Evolutionary conservation across 2,888 invertebrate species (phyloP).

Genomic region (Xestia ashworthii): DNA sequence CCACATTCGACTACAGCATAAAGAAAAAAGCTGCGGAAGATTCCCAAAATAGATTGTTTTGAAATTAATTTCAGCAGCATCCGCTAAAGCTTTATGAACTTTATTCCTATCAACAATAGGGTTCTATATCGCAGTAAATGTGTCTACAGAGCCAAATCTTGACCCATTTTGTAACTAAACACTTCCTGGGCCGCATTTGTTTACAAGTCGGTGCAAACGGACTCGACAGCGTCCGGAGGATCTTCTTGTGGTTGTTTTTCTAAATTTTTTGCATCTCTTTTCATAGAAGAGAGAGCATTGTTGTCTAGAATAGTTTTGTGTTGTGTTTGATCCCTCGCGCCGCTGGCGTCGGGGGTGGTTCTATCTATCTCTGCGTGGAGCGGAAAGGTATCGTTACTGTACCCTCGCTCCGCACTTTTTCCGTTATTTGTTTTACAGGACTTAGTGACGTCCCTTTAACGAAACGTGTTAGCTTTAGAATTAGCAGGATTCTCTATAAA

Average conservation of each 20-base stretch:
- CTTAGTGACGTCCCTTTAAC: conserved; percentile 71
- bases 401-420: conserved; percentile 74
- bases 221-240: conserved; percentile 77
- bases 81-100: conserved; percentile 38
- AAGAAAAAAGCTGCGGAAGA: conserved; percentile 32
- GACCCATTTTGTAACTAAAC: conserved; percentile 76
- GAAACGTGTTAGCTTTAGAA: conserved; percentile 65
- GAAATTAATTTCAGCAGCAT: conserved; percentile 36
- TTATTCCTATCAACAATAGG: conserved; percentile 27
- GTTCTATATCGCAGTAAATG: conserved; percentile 69
- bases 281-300: conserved; percentile 76
- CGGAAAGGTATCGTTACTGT: conserved; percentile 84
- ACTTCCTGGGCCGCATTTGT: conserved; percentile 82
- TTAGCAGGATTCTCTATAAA: conserved; percentile 71
- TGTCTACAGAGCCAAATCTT: conserved; percentile 73
- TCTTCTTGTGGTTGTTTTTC: conserved; percentile 73
- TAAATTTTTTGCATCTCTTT: conserved; percentile 65
- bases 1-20: conserved; percentile 17
- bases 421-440: conserved; percentile 70
- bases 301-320: conserved; percentile 75
- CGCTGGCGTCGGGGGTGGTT: conserved; percentile 63
- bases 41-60: conserved; percentile 59
- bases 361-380: conserved; percentile 68
- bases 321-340: conserved; percentile 72
- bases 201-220: conserved; percentile 85